Evolutionary conservation across 2,797 vertebrate species (phyloP), one percentile per base, ranked within the genome.

Genomic region (Pygocentrus nattereri): DNA sequence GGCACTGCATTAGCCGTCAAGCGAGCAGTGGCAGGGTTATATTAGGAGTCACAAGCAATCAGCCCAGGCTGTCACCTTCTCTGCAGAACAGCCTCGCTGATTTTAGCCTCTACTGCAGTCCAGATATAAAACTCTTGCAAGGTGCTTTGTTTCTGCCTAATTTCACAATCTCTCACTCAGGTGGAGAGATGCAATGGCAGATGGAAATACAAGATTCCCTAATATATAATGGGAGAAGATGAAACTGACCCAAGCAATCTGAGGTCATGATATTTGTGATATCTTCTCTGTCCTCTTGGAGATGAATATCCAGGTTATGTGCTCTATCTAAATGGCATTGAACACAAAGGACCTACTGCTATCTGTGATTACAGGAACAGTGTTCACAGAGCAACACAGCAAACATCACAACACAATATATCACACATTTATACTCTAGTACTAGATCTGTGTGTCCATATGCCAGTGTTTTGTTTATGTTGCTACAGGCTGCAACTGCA

Each of bases 1-100:
- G 76, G 38, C 81, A 47, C 83, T 68, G 52, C 65, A 85, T 75
- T 74, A 79, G 69, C 59, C 52, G 27, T 71, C 58, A 62, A 61
- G 61, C 44, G 27, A 78, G 59, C 54, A 73, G 59, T 73, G 68
- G 56, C 73, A 79, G 77, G 72, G 68, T 78, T 83, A 68, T 76
- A 87, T 87, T 82, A 77, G 82, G 68, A 82, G 78, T 88, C 82
- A 84, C 62, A 79, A 85, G 49, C 84, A 84, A 85, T 87, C 58
- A 38, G 34, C n/a, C 77, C 27, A 13, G 13, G 3, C n/a, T 59
- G 75, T 74, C 69, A 47, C 79, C 56, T 23, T 79, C 44, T 73
- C 67, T 82, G 47, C 68, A 61, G 70, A 23, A 72, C 13, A 10
- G 44, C 59, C 67, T 49, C 21, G 44, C 50, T 69, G 74, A 49